A percentile compares a stretch with the other conserved stretches of the same genome.
These are phyloP conservation scores for Clarias macrocephalus DNA, from an alignment of 2,113 vertebrate genomes.

Conservation along the genomic window DNA sequence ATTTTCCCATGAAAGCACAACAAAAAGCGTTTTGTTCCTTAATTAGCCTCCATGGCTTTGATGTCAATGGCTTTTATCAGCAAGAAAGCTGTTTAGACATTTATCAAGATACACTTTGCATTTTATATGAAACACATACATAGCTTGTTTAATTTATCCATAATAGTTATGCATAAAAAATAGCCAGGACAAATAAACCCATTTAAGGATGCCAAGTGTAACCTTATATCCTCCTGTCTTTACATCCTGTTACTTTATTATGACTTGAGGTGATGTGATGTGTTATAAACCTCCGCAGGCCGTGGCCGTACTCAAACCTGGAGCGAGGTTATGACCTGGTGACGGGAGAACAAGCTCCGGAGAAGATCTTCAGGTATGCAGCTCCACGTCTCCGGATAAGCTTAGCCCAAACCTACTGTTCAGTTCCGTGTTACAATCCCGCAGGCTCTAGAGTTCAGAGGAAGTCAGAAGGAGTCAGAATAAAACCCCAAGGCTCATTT, in stretches of 20 bases:
- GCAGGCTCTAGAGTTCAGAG: background rate
- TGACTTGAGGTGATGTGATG: background rate
- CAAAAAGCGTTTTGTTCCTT: background rate
- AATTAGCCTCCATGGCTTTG: too few species aligned
- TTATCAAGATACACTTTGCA: too few species aligned
- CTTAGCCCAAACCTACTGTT: background rate
- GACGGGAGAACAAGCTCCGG: constrained; percentile 92
- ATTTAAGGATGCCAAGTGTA: too few species aligned
- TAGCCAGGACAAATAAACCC: too few species aligned
- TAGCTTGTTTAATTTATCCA: too few species aligned
- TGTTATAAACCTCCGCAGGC: constrained; percentile 68
- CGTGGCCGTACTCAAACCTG: constrained; percentile 95
- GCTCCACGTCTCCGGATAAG: constrained; percentile 24
- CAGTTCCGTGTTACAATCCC: background rate
- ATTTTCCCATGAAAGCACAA: background rate
- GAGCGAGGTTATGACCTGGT: constrained; percentile 96
- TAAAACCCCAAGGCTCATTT: background rate
- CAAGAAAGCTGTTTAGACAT: background rate
- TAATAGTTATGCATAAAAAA: too few species aligned
- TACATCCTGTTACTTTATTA: background rate
- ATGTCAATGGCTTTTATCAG: too few species aligned
- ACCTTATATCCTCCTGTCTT: background rate
- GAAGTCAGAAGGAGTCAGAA: background rate
- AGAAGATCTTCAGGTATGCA: constrained; percentile 95
- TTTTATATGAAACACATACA: too few species aligned